phyloP scores from a whole-genome alignment of 2,888 invertebrate genomes.

The Lepidocyrtinus sp. region DNA sequence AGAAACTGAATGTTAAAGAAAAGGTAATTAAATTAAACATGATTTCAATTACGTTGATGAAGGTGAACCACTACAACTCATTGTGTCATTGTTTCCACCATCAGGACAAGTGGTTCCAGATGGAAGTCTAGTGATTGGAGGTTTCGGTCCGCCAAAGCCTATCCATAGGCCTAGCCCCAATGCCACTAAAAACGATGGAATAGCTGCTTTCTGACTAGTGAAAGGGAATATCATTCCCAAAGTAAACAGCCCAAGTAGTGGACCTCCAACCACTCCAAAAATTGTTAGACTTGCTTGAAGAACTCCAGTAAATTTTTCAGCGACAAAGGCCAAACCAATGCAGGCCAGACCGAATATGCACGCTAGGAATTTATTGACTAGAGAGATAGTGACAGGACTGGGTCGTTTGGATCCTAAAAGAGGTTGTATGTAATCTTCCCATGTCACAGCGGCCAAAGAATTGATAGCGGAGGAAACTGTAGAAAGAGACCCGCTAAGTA shows the following conservation, averaged over 20 bases:
- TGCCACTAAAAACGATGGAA: constrained; percentile 64
- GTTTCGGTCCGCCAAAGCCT: constrained; percentile 86
- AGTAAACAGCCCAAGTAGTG: constrained; percentile 87
- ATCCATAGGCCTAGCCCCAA: constrained; percentile 82
- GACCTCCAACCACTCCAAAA: constrained; percentile 89
- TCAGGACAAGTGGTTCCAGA: constrained; percentile 47
- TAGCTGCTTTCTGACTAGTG: constrained; percentile 79
- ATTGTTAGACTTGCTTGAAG: constrained; percentile 89
- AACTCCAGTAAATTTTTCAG: constrained; percentile 87
- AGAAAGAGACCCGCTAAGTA: constrained; percentile 92
- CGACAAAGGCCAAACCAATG: constrained; percentile 86
- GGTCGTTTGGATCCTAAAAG: constrained; percentile 70
- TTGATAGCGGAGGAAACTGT: constrained; percentile 94
- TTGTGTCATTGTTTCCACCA: constrained; percentile 39
- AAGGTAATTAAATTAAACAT: constrained; percentile 1
- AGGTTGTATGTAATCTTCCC: constrained; percentile 85
- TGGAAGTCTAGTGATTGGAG: constrained; percentile 73
- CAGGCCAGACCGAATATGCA: constrained; percentile 83
- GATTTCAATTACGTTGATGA: constrained; percentile 31
- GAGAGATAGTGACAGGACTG: constrained; percentile 47
- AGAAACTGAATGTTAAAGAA: background rate
- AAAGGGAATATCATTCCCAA: constrained; percentile 86
- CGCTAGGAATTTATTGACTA: constrained; percentile 76
- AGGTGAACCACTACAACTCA: constrained; percentile 36
- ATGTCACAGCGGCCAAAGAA: constrained; percentile 89